Conservation (phyloP, 1,140 invertebrate genomes). For the Penaeus japonicus region DNA sequence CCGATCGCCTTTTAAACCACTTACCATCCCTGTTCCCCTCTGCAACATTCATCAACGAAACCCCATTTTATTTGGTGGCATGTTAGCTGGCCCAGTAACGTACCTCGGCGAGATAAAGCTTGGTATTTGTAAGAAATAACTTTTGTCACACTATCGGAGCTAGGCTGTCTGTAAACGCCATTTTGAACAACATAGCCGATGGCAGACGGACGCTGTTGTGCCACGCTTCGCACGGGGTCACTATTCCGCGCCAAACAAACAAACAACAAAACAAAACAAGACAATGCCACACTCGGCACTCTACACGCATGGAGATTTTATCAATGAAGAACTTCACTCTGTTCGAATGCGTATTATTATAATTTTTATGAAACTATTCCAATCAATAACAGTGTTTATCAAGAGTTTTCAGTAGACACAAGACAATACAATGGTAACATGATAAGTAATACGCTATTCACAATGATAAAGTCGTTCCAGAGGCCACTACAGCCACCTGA, state of each 20-base stretch:
- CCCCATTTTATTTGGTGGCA: neutral
- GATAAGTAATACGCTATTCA: too few relatives aligned
- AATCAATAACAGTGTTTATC: too few relatives aligned
- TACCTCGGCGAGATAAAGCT: constrained; percentile 16
- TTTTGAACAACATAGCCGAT: constrained; percentile 55
- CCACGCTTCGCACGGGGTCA: neutral
- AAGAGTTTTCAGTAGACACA: too few relatives aligned
- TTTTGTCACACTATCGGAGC: neutral
- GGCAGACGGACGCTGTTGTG: neutral
- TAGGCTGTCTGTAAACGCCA: constrained; percentile 36
- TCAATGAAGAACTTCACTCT: neutral
- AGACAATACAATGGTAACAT: too few relatives aligned
- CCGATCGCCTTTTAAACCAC: neutral
- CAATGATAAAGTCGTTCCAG: too few relatives aligned
- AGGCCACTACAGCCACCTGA: too few relatives aligned
- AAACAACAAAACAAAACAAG: too few relatives aligned
- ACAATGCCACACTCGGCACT: too few relatives aligned
- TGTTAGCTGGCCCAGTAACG: neutral
- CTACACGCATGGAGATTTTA: neutral
- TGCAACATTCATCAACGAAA: neutral
- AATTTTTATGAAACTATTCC: too few relatives aligned
- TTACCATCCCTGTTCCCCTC: neutral
- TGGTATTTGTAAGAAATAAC: neutral
- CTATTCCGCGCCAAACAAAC: neutral
- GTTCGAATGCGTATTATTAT: too few relatives aligned